Conservation (phyloP, 1,140 invertebrate species). For the Drosophila chauvacae region DNA sequence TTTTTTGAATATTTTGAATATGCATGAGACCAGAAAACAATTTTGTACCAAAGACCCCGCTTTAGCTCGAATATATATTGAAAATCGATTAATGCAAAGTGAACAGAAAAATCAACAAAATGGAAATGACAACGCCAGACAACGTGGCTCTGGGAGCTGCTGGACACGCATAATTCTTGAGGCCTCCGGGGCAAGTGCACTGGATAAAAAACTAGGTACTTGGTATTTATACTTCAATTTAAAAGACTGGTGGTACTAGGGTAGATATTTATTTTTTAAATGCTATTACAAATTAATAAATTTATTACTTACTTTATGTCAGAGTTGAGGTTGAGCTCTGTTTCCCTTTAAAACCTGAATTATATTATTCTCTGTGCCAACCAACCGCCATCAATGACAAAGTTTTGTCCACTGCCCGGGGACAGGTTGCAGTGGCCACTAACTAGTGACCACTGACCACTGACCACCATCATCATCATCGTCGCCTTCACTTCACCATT, state of each 20-base stretch:
- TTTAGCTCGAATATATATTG: conserved; percentile 43
- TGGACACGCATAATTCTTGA: conserved; percentile 55
- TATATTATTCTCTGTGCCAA: conserved; percentile 9
- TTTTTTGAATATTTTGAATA: conserved; percentile 25
- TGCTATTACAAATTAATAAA: too few relatives aligned
- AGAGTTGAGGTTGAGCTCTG: fast-evolving
- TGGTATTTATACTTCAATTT: neutral
- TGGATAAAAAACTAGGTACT: neutral
- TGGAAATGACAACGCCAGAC: conserved; percentile 46
- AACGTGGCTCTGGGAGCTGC: conserved; percentile 18
- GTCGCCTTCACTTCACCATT: conserved; percentile 9
- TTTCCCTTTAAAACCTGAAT: neutral
- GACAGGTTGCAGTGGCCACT: conserved; percentile 45
- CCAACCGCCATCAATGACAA: conserved; percentile 46
- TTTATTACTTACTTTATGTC: neutral
- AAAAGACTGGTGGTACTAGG: neutral
- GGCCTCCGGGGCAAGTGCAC: conserved; percentile 16
- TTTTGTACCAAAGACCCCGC: conserved; percentile 5
- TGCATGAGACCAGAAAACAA: conserved; percentile 29
- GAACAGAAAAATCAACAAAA: conserved; percentile 52
- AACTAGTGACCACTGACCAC: conserved; percentile 24
- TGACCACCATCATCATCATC: conserved; percentile 2
- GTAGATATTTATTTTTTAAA: too few relatives aligned
- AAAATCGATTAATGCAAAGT: conserved; percentile 70
- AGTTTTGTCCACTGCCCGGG: conserved; percentile 45